phyloP scores from a whole-genome alignment of 1,140 invertebrate genomes.

The Asbolus verrucosus region DNA sequence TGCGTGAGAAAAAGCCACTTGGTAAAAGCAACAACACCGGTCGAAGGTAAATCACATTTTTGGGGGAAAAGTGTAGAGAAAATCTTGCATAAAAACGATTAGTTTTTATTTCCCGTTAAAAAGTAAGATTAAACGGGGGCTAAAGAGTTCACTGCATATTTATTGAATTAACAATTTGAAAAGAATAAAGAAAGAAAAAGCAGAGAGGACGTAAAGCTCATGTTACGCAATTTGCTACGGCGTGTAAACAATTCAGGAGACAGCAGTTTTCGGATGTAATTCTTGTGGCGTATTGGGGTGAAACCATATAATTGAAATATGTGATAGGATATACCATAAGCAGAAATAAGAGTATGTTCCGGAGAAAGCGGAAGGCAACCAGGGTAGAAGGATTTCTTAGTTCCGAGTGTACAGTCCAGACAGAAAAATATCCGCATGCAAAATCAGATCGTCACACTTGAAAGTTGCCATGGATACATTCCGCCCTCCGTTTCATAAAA shows the following conservation, averaged over 20 bases:
- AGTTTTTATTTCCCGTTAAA: constrained; percentile 7
- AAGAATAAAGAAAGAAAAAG: constrained; percentile 23
- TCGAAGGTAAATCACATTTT: constrained; percentile 35
- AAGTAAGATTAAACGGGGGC: background rate
- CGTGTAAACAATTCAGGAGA: constrained; percentile 36
- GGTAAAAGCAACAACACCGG: constrained; percentile 16
- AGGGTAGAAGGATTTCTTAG: constrained; percentile 34
- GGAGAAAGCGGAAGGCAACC: constrained; percentile 21
- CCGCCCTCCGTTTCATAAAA: constrained; percentile 19
- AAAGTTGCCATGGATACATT: constrained; percentile 35
- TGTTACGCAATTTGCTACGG: constrained; percentile 35
- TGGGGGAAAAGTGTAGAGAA: constrained; percentile 1
- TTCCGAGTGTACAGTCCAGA: constrained; percentile 36
- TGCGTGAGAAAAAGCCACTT: constrained; percentile 45
- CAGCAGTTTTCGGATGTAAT: constrained; percentile 38
- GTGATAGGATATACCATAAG: constrained; percentile 39
- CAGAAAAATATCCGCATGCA: constrained; percentile 32
- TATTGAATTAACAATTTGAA: constrained; percentile 22
- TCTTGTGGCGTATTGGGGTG: constrained; percentile 36
- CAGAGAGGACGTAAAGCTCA: constrained; percentile 18
- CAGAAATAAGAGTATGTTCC: constrained; percentile 39
- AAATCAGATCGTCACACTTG: constrained; percentile 33
- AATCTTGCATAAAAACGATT: constrained; percentile 9
- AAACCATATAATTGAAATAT: constrained; percentile 43
- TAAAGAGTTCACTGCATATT: constrained; percentile 6